Evolutionary conservation across 2,888 invertebrate genomes (phyloP).

Genomic region (Orthosia incerta): DNA sequence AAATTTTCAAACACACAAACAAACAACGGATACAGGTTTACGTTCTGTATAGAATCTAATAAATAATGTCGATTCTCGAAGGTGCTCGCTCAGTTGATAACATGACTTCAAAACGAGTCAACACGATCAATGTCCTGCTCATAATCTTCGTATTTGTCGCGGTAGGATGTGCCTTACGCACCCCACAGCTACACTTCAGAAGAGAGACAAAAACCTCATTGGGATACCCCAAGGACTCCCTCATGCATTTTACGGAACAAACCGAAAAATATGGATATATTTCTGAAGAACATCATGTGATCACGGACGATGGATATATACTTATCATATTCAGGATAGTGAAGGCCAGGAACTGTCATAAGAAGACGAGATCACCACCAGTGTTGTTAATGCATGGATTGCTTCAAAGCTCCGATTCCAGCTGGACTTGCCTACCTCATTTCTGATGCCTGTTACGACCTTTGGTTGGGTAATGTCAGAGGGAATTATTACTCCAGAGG

Average conservation of each 20-base stretch:
- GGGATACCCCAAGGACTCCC: constrained; percentile 70
- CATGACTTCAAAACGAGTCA: constrained; percentile 72
- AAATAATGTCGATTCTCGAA: constrained; percentile 15
- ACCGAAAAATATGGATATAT: constrained; percentile 67
- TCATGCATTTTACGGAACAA: constrained; percentile 76
- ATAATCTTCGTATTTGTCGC: constrained; percentile 52
- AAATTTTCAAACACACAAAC: background rate
- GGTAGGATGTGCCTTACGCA: constrained; percentile 61
- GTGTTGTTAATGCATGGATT: no score
- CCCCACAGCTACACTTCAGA: constrained; percentile 63
- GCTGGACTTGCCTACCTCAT: no score
- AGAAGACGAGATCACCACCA: no score
- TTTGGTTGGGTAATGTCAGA: no score
- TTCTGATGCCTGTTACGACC: no score
- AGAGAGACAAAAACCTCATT: constrained; percentile 67
- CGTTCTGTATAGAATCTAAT: constrained; percentile 8
- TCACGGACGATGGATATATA: no score
- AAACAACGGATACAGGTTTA: constrained; percentile 15
- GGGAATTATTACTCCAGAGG: no score
- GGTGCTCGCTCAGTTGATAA: constrained; percentile 66
- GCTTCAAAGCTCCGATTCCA: no score
- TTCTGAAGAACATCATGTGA: no score
- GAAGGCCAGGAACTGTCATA: no score
- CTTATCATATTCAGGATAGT: no score
- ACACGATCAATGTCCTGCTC: constrained; percentile 69